Conservation (phyloP, 2,797 vertebrate genomes). For the Rhyacichthys aspro region DNA sequence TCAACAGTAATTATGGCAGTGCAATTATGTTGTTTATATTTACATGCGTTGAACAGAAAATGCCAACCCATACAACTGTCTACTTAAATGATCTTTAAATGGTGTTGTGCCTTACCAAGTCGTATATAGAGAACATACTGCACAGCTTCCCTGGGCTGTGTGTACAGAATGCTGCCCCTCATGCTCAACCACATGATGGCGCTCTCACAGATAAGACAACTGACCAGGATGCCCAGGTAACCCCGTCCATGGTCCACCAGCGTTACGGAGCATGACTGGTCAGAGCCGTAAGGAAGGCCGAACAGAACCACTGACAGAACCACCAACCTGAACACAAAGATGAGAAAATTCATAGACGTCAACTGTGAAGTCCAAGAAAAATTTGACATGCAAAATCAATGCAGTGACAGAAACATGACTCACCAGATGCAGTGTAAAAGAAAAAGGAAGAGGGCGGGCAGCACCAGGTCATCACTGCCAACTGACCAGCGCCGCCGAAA, state of each 20-base stretch:
- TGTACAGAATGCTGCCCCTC: conserved; percentile 98
- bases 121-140: conserved; percentile 98
- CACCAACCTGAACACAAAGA: conserved; percentile 86
- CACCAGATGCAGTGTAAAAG: conserved; percentile 97
- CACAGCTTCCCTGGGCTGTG: conserved; percentile 96
- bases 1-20: too few relatives aligned
- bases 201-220: conserved; percentile 97
- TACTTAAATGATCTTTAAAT: not conserved
- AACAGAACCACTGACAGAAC: conserved; percentile 98
- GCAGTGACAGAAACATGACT: conserved; percentile 61
- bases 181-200: conserved; percentile 99
- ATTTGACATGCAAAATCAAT: conserved; percentile 4
- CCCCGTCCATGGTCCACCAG: conserved; percentile 97
- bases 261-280: conserved; percentile 93
- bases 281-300: conserved; percentile 91
- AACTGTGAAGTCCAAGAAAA: not conserved
- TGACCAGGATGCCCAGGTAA: conserved; percentile 97
- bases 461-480: conserved; percentile 99
- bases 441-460: conserved; percentile 98
- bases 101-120: conserved; percentile 83
- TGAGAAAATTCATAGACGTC: not conserved
- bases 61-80: not conserved
- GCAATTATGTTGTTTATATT: not conserved
- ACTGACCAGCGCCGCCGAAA: conserved; percentile 99
- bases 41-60: too few relatives aligned